Conservation (phyloP, 1,140 invertebrate species). For the Tetragonula clypearis region DNA sequence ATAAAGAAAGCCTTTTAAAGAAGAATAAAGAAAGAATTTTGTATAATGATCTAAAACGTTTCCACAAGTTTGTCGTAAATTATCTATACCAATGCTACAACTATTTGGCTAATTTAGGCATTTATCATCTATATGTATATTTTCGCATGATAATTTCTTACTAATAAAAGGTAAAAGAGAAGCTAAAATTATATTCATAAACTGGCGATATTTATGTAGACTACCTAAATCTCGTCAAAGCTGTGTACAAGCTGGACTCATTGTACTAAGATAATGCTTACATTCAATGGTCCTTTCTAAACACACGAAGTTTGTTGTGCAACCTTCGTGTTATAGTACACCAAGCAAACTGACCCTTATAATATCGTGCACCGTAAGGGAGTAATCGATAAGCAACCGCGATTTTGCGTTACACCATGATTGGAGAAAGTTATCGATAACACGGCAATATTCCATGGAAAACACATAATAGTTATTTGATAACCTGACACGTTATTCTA, state of each 20-base stretch:
- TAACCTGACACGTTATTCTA: neutral
- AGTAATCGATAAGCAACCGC: neutral
- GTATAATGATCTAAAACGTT: no score
- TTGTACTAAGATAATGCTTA: slow-evolving; percentile 4
- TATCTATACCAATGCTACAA: no score
- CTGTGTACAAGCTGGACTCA: neutral
- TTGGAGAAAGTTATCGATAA: slow-evolving; percentile 1
- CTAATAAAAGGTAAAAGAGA: neutral
- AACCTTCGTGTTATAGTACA: neutral
- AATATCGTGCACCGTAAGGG: neutral
- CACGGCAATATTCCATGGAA: neutral
- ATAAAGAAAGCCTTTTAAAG: no score
- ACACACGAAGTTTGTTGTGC: neutral
- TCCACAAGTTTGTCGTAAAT: no score
- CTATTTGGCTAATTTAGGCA: no score
- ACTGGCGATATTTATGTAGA: neutral
- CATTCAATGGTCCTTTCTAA: slow-evolving; percentile 24
- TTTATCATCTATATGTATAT: no score
- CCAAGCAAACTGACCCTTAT: slow-evolving; percentile 6
- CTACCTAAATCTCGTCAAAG: neutral
- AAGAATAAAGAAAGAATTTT: no score
- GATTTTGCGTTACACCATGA: neutral
- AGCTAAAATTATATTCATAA: neutral
- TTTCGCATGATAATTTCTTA: no score
- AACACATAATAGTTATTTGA: neutral